Conservation (phyloP, 2,113 vertebrate species). For the Pteronura brasiliensis region DNA sequence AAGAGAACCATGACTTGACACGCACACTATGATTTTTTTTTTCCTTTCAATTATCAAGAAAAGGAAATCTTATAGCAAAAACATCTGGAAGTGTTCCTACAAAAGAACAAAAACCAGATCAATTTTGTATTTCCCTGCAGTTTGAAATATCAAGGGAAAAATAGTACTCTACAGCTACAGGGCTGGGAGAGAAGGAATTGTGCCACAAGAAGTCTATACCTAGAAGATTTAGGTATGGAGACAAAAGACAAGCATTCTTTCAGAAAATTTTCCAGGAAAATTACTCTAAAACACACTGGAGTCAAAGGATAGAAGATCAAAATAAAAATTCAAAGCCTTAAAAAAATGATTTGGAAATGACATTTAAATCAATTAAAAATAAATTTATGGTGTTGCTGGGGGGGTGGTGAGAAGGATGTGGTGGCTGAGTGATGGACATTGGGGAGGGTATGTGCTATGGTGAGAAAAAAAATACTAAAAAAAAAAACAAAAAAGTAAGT, state of each 20-base stretch:
- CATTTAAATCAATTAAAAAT: not conserved
- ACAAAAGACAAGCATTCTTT: not conserved
- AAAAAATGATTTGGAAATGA: not conserved
- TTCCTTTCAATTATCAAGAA: not conserved
- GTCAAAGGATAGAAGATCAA: not conserved
- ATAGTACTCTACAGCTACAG: not conserved
- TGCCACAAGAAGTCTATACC: not conserved
- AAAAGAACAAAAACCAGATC: not conserved
- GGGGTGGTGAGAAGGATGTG: too few relatives aligned
- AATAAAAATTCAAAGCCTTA: not conserved
- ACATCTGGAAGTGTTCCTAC: not conserved
- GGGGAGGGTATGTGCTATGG: too few relatives aligned
- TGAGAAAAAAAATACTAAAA: not conserved
- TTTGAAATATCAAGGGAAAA: not conserved
- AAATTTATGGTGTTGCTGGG: not conserved
- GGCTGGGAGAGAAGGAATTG: not conserved
- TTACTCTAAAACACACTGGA: not conserved
- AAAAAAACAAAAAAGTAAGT: not conserved
- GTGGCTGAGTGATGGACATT: too few relatives aligned
- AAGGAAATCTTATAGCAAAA: not conserved
- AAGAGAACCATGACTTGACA: not conserved
- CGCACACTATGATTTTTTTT: not conserved
- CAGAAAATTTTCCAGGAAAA: not conserved
- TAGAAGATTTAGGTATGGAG: not conserved
- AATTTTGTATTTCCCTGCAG: not conserved